A percentile compares a stretch with the other conserved stretches of the same genome.
phyloP scores from a whole-genome alignment of 2,888 invertebrate genomes.

The Tinea trinotella region DNA sequence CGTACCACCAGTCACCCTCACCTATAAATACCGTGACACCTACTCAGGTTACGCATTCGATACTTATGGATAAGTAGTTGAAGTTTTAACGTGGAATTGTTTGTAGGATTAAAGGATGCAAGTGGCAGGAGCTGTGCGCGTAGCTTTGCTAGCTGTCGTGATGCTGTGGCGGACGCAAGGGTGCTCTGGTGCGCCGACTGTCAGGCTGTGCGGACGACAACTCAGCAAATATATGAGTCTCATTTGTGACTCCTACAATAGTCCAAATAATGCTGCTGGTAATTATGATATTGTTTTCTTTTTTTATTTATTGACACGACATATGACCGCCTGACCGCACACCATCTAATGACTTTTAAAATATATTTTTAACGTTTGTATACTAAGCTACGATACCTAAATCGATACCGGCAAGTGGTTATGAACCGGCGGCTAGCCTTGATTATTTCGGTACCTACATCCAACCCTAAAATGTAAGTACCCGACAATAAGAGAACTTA shows the following conservation, averaged over 20 bases:
- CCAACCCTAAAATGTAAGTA: too few species aligned
- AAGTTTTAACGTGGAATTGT: background rate
- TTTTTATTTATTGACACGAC: too few species aligned
- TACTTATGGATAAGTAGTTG: background rate
- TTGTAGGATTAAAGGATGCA: constrained; percentile 35
- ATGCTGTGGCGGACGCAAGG: constrained; percentile 37
- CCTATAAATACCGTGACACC: constrained; percentile 53
- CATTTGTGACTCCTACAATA: constrained; percentile 59
- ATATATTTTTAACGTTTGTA: too few species aligned
- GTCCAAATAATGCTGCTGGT: constrained; percentile 38
- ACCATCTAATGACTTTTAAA: too few species aligned
- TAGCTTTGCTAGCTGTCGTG: constrained; percentile 40
- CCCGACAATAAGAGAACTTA: too few species aligned
- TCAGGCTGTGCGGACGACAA: constrained; percentile 55
- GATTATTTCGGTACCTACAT: too few species aligned
- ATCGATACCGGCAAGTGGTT: too few species aligned
- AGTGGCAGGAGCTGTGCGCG: constrained; percentile 39
- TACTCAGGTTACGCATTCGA: constrained; percentile 47
- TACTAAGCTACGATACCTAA: too few species aligned
- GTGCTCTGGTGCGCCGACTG: constrained; percentile 36
- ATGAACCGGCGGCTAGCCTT: too few species aligned
- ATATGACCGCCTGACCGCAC: too few species aligned
- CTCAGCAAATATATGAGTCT: constrained; percentile 58
- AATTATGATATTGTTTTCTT: constrained; percentile 3
- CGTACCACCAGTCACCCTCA: constrained; percentile 54